A percentile compares a stretch with the other conserved stretches of the same genome.
phyloP scores from a whole-genome alignment of 2,888 invertebrate genomes.

The Eupithecia subfuscata region DNA sequence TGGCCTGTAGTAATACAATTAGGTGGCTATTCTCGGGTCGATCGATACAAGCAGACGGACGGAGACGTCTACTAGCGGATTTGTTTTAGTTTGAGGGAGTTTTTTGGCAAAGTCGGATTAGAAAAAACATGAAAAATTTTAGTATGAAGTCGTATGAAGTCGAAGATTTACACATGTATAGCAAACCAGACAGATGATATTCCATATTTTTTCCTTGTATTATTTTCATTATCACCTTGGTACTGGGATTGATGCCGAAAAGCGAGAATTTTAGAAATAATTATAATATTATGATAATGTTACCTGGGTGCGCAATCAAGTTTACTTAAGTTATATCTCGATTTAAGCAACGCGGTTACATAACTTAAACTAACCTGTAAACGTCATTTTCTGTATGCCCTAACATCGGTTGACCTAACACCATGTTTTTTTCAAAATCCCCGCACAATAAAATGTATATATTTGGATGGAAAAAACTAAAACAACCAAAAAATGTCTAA shows the following conservation, averaged over 20 bases:
- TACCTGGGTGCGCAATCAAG: no score
- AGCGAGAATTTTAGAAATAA: no score
- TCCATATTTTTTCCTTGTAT: neutral
- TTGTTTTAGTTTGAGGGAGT: neutral
- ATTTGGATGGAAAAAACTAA: no score
- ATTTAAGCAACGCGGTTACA: neutral
- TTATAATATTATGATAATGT: no score
- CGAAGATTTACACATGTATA: no score
- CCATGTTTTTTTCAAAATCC: no score
- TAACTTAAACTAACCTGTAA: neutral
- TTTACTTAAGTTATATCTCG: no score
- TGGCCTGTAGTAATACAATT: conserved; percentile 4
- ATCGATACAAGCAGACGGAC: neutral
- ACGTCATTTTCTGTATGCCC: neutral
- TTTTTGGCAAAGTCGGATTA: neutral
- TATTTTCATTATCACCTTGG: neutral
- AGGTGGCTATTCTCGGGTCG: neutral
- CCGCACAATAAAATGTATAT: no score
- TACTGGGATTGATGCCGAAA: neutral
- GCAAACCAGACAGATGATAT: neutral
- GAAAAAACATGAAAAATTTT: neutral
- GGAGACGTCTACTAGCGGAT: neutral
- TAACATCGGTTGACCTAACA: no score
- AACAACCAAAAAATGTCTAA: no score
- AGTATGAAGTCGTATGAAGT: no score